Evolutionary conservation across 2,113 vertebrate species (phyloP), one percentile per base, ranked within the genome.

Genomic region (Perccottus glenii): DNA sequence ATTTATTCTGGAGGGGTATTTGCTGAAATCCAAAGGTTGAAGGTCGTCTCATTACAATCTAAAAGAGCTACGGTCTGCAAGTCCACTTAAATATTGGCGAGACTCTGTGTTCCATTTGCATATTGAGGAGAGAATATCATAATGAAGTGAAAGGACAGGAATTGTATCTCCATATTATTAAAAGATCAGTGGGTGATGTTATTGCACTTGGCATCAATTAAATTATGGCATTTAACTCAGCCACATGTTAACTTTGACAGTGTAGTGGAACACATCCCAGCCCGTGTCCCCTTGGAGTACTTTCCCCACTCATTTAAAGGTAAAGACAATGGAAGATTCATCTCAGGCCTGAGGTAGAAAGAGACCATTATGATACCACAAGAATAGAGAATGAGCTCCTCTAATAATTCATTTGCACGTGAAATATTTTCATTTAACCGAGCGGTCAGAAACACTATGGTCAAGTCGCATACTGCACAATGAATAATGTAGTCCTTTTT

Each of bases 291-390:
- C 70, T 86, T 67, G 40, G 73, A 85, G 78, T 55, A 68, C 66
- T 50, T 67, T 64, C 62, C 75, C 75, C 65, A 70, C 60, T 84
- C 77, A 60, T 86, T 88, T 82, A 77, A 74, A 86, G 67, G 86
- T 68, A 86, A 87, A 88, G 83, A 87, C 84, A 83, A 89, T 89
- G 74, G 84, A 87, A 87, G 66, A 89, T 90, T 86, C 67, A 85
- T 85, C 60, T 27, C 61, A 60, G 71, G 60, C 63, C 70, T 67
- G 60, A 60, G 67, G 73, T 77, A 61, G 61, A 78, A 77, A 83
- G 73, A 77, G 70, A 85, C 69, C 60, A 84, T 83, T 80, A 83
- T 69, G 46, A 64, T 61, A 59, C 40, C 62, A 76, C 73, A 77
- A 80, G 76, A 85, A 75, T 82, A 50, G 77, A 73, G 73, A 67